Base-by-base conservation (phyloP, 2,797 vertebrate species). In the Peromyscus aztecus region DNA sequence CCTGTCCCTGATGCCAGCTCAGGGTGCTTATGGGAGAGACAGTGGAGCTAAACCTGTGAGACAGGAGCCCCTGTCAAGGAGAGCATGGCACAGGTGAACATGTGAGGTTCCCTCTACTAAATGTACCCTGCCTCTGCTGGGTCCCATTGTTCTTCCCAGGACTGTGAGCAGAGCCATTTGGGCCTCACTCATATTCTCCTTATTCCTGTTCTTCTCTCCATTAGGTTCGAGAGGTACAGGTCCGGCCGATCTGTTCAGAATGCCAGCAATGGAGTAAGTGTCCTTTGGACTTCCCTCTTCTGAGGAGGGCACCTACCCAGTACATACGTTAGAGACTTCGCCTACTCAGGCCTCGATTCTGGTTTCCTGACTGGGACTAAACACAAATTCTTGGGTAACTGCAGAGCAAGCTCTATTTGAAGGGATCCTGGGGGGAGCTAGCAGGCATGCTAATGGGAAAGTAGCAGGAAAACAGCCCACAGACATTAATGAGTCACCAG, bases 231-330 rank as follows among this genome's bases (percentile, higher is more conserved):
- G 96, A 98, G 99, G 93, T 99, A 99, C 97, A 98, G 99, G 92
- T 99, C 99, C 0, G 99, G 99, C 93, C 99, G 99, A 96, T 98
- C 99, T 6, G 98, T 98, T 94, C 99, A 99, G 97, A 99, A 98
- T 4, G 97, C 99, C 98, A 99, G 99, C 98, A 99, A 99, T 24
- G 99, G 99, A 98, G 99, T 99, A 98, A 99, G 99, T 99, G 94
- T 92, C 19, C 34, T 95, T 14, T 43, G 40, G 85, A 49, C 17
- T 83, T 49, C 6, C 59, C 61, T 10, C 37, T 73, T 46, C 4
- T 11, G 31, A 78, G 55, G n/a, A 37, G 4, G 37, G 49, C 37
- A 29, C 52, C 52, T 11, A 6, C 21, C 40, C 63, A 23, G 10
- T 91, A 65, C 19, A 63, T 49, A 31, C 3, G 8, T 11, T 37